Conservation (phyloP, 2,888 invertebrate genomes). For the Hesperia comma region DNA sequence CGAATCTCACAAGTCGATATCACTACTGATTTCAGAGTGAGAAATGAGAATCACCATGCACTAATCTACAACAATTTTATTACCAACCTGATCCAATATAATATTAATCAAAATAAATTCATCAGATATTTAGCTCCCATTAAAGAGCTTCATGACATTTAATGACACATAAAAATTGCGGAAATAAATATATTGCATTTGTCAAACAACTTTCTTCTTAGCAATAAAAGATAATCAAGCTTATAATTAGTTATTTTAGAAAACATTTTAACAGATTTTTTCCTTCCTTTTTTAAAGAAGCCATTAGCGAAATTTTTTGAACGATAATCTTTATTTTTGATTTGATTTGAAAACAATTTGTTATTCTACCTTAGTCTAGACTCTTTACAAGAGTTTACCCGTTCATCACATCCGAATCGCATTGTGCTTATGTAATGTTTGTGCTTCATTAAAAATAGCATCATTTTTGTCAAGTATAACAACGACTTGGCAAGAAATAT, state of each 20-base stretch:
- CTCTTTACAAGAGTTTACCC: constrained; percentile 50
- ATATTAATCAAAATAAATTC: background rate
- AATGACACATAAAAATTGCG: constrained; percentile 14
- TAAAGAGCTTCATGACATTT: constrained; percentile 2
- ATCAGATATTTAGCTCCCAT: background rate
- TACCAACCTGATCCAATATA: no score
- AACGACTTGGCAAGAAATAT: constrained; percentile 28
- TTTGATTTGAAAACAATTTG: constrained; percentile 12
- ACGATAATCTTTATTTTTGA: background rate
- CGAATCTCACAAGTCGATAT: constrained; percentile 2
- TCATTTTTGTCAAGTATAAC: constrained; percentile 13
- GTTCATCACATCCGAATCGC: constrained; percentile 64
- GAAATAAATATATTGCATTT: constrained; percentile 30
- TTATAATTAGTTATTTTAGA: constrained; percentile 12
- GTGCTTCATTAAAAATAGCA: constrained; percentile 12
- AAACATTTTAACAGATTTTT: constrained; percentile 14
- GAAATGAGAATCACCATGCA: background rate
- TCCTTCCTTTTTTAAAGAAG: constrained; percentile 11
- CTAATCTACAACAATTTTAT: background rate
- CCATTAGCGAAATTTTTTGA: constrained; percentile 2
- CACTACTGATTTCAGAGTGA: background rate
- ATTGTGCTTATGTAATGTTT: constrained; percentile 48
- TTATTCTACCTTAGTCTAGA: constrained; percentile 27
- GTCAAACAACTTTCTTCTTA: constrained; percentile 24
- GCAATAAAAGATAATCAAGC: constrained; percentile 29